Evolutionary conservation across 1,140 invertebrate species (phyloP), one percentile per base, ranked within the genome.

Genomic region (Popillia japonica): DNA sequence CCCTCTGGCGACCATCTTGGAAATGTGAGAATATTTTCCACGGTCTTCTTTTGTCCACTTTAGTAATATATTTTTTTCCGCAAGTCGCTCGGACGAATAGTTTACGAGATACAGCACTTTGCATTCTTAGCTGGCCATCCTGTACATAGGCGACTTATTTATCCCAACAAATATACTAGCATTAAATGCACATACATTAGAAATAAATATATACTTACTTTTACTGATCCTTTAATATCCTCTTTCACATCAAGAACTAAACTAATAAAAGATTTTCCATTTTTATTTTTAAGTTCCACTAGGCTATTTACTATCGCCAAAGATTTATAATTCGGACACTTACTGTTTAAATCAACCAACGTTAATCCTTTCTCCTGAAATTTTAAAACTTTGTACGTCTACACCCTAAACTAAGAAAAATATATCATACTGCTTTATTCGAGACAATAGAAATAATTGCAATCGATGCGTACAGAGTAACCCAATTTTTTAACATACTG

Each of bases 281-380:
- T 68, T 68, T 68, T 22, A 68, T 34, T 68, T 34, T 68, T 68
- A 6, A 68, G 11, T 34, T 68, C 17, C 22, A 68, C 23, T 55
- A 55, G 17, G 17, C 48, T 68, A 4, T 68, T 68, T 6, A 68
- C 61, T 27, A 68, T 68, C 20, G 61, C 17, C 27, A 68, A 68
- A 27, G 20, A 22, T 68, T 68, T 68, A 34, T 68, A 68, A 68
- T 68, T 27, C 8, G 61, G 61, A 68, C 61, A 68, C 20, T 22
- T 68, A 68, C 22, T 10, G 14, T 68, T 68, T 8, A 27, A 2
- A 68, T 23, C 11, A 9, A 68, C 4, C 27, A 68, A 68, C 9
- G 6, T 68, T 0, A 68, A 68, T 22, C 61, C 22, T 22, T 23
- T 23, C 22, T 68, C 61, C 61, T 68, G 11, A 14, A 68, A 68